A percentile compares a stretch with the other conserved stretches of the same genome.
Evolutionary conservation across 1,140 invertebrate species (phyloP).

Genomic region (Drosophila pallidifrons): DNA sequence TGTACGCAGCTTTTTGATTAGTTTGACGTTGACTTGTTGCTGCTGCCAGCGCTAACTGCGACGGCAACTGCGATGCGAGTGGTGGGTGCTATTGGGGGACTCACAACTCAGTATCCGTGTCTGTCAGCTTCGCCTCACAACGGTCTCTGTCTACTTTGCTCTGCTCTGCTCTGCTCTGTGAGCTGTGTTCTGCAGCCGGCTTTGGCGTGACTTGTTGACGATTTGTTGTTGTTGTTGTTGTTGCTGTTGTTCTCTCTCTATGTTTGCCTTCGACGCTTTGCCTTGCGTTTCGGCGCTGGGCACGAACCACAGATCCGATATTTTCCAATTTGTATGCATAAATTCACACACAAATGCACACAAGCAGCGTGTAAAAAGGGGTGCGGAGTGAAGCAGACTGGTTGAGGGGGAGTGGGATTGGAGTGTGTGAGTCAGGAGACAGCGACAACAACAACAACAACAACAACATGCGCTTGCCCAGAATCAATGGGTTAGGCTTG

Average conservation of each 20-base stretch:
- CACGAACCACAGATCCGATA: conserved; percentile 84
- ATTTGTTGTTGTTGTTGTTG: conserved; percentile 57
- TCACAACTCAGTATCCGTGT: conserved; percentile 7
- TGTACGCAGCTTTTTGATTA: conserved; percentile 68
- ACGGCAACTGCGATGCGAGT: conserved; percentile 30
- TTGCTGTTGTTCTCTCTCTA: conserved; percentile 43
- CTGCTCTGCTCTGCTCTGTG: conserved; percentile 18
- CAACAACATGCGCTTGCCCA: conserved; percentile 9
- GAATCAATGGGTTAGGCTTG: conserved; percentile 41
- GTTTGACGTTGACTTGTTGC: conserved; percentile 73
- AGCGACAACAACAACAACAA: too few species aligned
- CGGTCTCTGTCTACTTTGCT: conserved; percentile 23
- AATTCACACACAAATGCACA: conserved; percentile 71
- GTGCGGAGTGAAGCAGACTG: neutral
- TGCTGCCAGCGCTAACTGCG: conserved; percentile 55
- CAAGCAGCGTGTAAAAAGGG: conserved; percentile 10
- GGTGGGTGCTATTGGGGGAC: conserved; percentile 35
- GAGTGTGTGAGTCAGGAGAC: conserved; percentile 17
- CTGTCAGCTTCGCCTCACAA: conserved; percentile 17
- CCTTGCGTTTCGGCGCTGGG: conserved; percentile 58
- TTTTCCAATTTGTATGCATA: conserved; percentile 83
- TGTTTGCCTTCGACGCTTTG: conserved; percentile 18
- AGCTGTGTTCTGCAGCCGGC: conserved; percentile 58
- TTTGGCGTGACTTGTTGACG: conserved; percentile 82
- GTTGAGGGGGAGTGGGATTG: neutral